Evolutionary conservation across 2,888 invertebrate genomes (phyloP), one percentile per base, ranked within the genome.

Genomic region (Drosophila helvetica): DNA sequence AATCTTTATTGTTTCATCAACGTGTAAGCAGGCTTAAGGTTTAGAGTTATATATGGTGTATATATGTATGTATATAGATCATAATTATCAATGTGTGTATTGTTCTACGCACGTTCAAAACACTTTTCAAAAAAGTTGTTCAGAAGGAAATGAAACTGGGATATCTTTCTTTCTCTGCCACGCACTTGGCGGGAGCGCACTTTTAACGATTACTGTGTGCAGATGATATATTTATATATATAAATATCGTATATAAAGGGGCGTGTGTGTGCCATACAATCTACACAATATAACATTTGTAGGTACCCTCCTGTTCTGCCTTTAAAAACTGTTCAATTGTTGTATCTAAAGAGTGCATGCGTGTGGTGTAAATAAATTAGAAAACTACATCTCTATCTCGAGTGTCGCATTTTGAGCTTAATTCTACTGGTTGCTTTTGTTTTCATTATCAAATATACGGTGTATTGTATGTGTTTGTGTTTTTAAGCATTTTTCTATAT

Each of bases 1-100:
- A 89, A 85, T 82, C 85, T 86, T 86, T 88, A 86, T 87, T 89
- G 86, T 85, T 89, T 89, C 89, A 72, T 86, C 84, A 85, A 88
- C 85, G 84, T 88, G 72, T 81, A 75, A 74, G 76, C 73, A 83
- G 75, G 74, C 69, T 79, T 83, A 84, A 56, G 62, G 70, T 65
- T 81, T 88, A 88, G 69, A 74, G 58, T 74, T 74, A 84, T 70
- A 86, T 74, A 71, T 73, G 74, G 69, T 68, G 30, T 81, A 54
- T 84, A 45, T 27, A 27, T 27, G 19, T 54, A 25, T 55, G 10
- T 64, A 45, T 55, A 50, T 47, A 56, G 46, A 19, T 54, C 47
- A 69, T 76, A 74, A 48, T 61, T 60, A 66, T 79, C 25, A 50
- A 72, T 54, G 43, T 67, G 68, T 67, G 75, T 66, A 64, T 59